Evolutionary conservation across 2,113 vertebrate species (phyloP).

Genomic region (Macquaria australasica): DNA sequence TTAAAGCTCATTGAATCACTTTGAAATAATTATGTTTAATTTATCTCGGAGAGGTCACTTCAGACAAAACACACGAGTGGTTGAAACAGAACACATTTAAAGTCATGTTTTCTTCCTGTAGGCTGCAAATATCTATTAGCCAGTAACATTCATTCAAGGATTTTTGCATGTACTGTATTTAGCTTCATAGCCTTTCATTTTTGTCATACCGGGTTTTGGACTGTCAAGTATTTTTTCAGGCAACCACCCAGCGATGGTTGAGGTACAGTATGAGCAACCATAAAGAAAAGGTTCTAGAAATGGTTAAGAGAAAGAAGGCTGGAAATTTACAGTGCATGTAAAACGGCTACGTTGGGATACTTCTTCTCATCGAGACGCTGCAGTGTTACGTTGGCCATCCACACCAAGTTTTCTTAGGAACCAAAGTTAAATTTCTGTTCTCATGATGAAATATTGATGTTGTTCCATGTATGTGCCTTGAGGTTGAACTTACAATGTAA

Average conservation of each 20-base stretch:
- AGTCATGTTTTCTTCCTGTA: constrained; percentile 45
- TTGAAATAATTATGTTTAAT: constrained; percentile 68
- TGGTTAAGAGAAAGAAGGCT: constrained; percentile 37
- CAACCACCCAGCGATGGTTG: constrained; percentile 31
- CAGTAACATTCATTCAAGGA: constrained; percentile 56
- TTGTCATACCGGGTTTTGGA: constrained; percentile 42
- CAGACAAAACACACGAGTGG: constrained; percentile 51
- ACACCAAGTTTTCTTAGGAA: constrained; percentile 81
- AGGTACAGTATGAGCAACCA: constrained; percentile 11
- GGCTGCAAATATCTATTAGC: constrained; percentile 60
- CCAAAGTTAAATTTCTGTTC: constrained; percentile 86
- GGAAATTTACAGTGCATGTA: constrained; percentile 70
- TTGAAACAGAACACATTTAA: constrained; percentile 49
- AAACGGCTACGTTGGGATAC: constrained; percentile 53
- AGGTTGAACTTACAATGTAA: constrained; percentile 89
- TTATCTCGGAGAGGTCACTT: constrained; percentile 59
- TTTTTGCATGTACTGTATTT: constrained; percentile 74
- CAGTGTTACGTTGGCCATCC: constrained; percentile 69
- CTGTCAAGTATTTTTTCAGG: not conserved
- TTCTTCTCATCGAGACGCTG: constrained; percentile 54
- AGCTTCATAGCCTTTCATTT: constrained; percentile 55
- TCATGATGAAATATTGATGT: constrained; percentile 85
- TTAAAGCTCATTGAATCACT: constrained; percentile 69
- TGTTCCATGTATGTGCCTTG: constrained; percentile 90
- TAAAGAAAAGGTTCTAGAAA: constrained; percentile 8